Conservation (phyloP, 2,888 invertebrate species). For the Andrena flavipes region DNA sequence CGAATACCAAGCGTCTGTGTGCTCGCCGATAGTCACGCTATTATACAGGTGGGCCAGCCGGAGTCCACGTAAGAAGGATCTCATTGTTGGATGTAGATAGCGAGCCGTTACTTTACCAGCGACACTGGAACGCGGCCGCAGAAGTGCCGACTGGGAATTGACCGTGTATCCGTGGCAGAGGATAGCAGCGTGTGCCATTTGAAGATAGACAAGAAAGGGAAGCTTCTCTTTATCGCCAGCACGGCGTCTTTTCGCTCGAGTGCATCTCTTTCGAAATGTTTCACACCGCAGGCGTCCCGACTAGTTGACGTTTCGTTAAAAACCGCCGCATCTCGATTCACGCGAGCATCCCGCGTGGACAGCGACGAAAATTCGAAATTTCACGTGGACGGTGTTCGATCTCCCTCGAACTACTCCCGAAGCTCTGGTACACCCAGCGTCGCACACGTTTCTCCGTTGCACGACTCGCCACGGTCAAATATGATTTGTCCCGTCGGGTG, state of each 20-base stretch:
- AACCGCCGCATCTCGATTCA: not conserved
- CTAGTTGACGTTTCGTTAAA: conserved; percentile 4
- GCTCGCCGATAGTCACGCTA: conserved; percentile 73
- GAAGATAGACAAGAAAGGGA: too few relatives aligned
- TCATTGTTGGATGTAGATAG: conserved; percentile 68
- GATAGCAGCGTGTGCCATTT: conserved; percentile 43
- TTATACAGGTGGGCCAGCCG: conserved; percentile 49
- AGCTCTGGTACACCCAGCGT: not conserved
- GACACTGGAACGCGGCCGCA: conserved; percentile 8
- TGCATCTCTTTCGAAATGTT: not conserved
- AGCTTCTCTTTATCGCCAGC: too few relatives aligned
- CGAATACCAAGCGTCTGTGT: conserved; percentile 76
- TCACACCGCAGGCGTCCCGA: not conserved
- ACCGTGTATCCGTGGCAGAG: conserved; percentile 54
- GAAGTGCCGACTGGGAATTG: conserved; percentile 65
- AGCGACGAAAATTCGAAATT: conserved; percentile 27
- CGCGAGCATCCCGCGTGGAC: not conserved
- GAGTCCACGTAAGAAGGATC: conserved; percentile 64
- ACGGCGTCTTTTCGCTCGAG: too few relatives aligned
- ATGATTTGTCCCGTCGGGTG: conserved; percentile 22
- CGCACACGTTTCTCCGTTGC: not conserved
- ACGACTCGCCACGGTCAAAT: conserved; percentile 14
- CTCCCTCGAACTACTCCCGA: not conserved
- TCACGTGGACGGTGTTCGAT: conserved; percentile 11
- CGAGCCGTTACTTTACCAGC: conserved; percentile 67